Base-by-base conservation (phyloP, 2,888 invertebrate species). In the Drosophila greeni region DNA sequence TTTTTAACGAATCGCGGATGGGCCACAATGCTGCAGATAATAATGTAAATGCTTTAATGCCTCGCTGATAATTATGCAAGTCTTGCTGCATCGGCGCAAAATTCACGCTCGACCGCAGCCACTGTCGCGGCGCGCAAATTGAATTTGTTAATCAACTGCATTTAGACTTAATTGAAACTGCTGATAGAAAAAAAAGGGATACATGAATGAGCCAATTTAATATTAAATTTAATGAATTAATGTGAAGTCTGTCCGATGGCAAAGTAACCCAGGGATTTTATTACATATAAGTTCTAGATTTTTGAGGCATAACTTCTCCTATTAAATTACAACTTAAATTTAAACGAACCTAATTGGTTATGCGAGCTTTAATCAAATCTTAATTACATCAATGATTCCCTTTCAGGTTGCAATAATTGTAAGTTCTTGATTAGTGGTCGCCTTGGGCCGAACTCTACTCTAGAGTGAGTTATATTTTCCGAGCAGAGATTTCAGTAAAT, bases 121-220 rank as follows among this genome's bases (percentile, higher is more conserved):
- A 47, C 39, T n/a, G 34, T 12, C 40, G 39, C 51, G 45, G 11
- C 33, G 43, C 55, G 66, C 48, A 75, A 82, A 82, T 82, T 75
- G 72, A 62, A 71, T 72, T 76, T 68, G 78, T 82, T 80, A 80
- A 82, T 82, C 83, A 75, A 80, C 72, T 75, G 72, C 52, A 69
- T 72, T 77, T 75, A 51, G 54, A 66, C 65, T 74, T 70, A 81
- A 78, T 77, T 81, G 68, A 70, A 68, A 74, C 61, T 37, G 33
- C 45, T 54, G 12, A 53, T 54, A 53, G 29, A 36, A 26, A 7
- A 8, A 40, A 40, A 18, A 7, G 29, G 9, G 29, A n/a, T 5
- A 24, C 14, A 31, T 11, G 42, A 52, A 24, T 34, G 45, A 11
- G 20, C 16, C 16, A 34, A 20, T 40, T 62, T 64, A 33, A 53